Percentiles rank a stretch among this genome's conserved stretches.
phyloP scores from a whole-genome alignment of 2,113 vertebrate genomes.

The Psilopogon haemacephalus region DNA sequence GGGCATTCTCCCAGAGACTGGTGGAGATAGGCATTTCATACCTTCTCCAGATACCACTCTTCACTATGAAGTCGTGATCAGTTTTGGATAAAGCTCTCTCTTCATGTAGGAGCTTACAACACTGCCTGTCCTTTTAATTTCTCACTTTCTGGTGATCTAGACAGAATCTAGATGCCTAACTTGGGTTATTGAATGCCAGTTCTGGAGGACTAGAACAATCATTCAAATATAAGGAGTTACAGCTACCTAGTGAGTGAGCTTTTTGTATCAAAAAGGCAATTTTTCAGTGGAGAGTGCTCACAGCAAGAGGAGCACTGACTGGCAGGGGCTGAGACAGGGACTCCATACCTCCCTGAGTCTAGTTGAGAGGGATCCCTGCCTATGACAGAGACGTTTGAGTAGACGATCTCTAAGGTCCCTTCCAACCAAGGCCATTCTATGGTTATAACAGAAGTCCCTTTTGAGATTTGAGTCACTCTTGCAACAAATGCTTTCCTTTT shows the following conservation, averaged over 20 bases:
- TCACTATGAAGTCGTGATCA: not conserved
- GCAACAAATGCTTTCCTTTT: conserved; percentile 20
- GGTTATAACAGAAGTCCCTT: not conserved
- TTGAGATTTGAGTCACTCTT: conserved; percentile 27
- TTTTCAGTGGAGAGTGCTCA: not conserved
- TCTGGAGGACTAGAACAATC: not conserved
- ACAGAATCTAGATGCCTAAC: not conserved
- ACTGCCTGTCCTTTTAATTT: not conserved
- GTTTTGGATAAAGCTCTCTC: not conserved
- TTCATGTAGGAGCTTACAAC: not conserved
- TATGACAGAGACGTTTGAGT: no score
- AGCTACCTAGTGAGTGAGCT: not conserved
- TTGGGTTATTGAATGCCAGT: not conserved
- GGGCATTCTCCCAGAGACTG: not conserved
- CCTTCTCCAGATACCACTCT: not conserved
- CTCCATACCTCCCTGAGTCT: not conserved
- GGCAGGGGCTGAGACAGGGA: not conserved
- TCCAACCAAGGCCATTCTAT: not conserved
- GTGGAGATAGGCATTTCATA: not conserved
- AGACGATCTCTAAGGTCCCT: no score
- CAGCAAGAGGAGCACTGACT: accelerated
- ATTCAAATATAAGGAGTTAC: not conserved
- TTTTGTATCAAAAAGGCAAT: not conserved
- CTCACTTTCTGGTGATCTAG: not conserved
- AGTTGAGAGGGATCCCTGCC: no score